Evolutionary conservation across 2,797 vertebrate genomes (phyloP), one percentile per base, ranked within the genome.

Genomic region (Neosilurus mollespiculum): DNA sequence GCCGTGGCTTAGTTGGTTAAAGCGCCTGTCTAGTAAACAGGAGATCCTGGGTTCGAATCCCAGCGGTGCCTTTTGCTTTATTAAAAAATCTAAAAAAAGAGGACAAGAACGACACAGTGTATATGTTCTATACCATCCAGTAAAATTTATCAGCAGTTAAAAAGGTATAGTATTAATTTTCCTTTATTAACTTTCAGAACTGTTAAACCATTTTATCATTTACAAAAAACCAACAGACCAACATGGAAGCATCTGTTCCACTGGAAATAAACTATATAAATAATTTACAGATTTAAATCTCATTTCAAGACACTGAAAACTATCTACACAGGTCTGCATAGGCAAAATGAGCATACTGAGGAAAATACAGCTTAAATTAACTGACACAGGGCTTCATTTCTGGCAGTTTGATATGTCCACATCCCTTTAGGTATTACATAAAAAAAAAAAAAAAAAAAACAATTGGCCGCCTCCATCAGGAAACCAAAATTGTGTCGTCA

Each of bases 21-120:
- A 87, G 86, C 86, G 84, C 86, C 86, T 87, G 86, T 87, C 86
- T 87, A 87, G 86, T 87, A 87, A 87, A 87, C 86, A 87, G 86
- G 86, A 87, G 86, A 87, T 87, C 86, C 86, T 87, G 86, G 82
- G 86, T 87, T 87, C 86, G 86, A 87, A 87, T 87, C 86, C 84
- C 86, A 87, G 86, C 86, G 84, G 84, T 87, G 86, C 86, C 86
- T 87, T 87, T 87, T 87, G 49, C 43, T 5, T 8, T 5, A 43
- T 5, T 5, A 43, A 43, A 43, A 43, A 43, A 43, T 1, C 0
- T 5, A 43, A 43, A 43, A 43, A 43, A 43, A 8, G 1, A 43
- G 4, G 4, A 43, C 1, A 49, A 10, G 24, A 49, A 75, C 12
- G 0, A 58, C 9, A 34, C 9, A 11, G 4, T 43, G 43, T 43